Percentiles rank a stretch among this genome's conserved stretches.
These are phyloP conservation scores for Redunca redunca DNA, from an alignment of 2,113 vertebrate genomes.

Conservation along the genomic window DNA sequence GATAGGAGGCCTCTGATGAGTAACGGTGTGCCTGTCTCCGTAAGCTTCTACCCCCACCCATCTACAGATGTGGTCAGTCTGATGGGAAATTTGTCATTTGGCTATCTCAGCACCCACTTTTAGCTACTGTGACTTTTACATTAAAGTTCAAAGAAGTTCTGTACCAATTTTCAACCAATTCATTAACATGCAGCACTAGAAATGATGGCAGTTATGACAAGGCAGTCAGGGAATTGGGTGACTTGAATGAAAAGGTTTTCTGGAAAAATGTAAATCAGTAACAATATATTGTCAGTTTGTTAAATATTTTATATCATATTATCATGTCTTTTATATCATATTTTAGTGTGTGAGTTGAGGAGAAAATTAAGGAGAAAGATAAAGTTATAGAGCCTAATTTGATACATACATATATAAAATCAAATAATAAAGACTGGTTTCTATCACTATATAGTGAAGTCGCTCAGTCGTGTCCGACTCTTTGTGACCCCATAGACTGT, in stretches of 20 bases:
- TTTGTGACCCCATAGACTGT: too few relatives aligned
- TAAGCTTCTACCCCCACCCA: neutral
- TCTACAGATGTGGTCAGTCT: neutral
- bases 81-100: neutral
- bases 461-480: too few relatives aligned
- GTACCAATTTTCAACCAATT: neutral
- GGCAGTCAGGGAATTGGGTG: neutral
- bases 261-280: neutral
- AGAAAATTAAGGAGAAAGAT: neutral
- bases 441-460: neutral
- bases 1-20: neutral
- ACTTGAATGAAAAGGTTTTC: neutral
- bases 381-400: neutral
- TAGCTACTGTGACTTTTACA: neutral
- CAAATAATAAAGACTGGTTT: neutral
- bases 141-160: neutral
- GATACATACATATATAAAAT: neutral
- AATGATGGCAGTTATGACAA: neutral
- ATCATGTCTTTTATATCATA: neutral
- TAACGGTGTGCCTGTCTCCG: neutral
- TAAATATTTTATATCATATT: neutral
- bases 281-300: neutral
- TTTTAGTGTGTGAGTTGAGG: neutral
- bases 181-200: neutral
- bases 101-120: neutral